Evolutionary conservation across 2,888 invertebrate species (phyloP).

Genomic region (Drosophila suboccidentalis): DNA sequence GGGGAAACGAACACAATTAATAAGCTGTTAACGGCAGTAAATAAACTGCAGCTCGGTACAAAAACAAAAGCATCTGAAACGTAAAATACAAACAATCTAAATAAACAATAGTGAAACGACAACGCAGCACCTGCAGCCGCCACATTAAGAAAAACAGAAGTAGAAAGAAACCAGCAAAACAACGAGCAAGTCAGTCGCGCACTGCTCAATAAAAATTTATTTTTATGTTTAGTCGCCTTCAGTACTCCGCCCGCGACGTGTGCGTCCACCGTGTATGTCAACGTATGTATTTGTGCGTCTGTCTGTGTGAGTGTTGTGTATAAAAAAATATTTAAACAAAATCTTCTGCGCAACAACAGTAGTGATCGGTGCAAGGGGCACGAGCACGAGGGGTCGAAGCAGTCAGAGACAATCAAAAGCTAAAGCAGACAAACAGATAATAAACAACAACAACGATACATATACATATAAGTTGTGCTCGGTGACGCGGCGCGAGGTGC

Average conservation of each 20-base stretch:
- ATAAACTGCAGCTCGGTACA: constrained; percentile 48
- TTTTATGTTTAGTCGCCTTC: constrained; percentile 65
- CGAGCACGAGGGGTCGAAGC: constrained; percentile 20
- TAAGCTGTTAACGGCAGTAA: constrained; percentile 66
- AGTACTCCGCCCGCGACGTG: constrained; percentile 14
- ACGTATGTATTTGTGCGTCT: constrained; percentile 18
- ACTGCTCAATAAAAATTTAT: constrained; percentile 54
- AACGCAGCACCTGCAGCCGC: constrained; percentile 53
- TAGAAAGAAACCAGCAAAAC: constrained; percentile 54
- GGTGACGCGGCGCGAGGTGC: constrained; percentile 74
- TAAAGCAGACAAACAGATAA: constrained; percentile 70
- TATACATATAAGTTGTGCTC: constrained; percentile 39
- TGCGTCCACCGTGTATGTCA: constrained; percentile 16
- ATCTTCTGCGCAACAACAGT: constrained; percentile 50
- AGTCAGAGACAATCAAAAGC: constrained; percentile 14
- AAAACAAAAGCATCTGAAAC: constrained; percentile 50
- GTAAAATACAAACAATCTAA: constrained; percentile 45
- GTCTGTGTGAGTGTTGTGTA: constrained; percentile 23
- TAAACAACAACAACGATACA: constrained; percentile 22
- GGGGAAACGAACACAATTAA: constrained; percentile 51
- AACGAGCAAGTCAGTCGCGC: constrained; percentile 63
- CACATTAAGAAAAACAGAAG: constrained; percentile 31
- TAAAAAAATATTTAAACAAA: constrained; percentile 73
- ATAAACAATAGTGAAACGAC: constrained; percentile 55
- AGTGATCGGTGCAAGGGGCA: constrained; percentile 26